A percentile compares a stretch with the other conserved stretches of the same genome.
These are phyloP conservation scores for Montipora cactus DNA, from an alignment of 64 coral and sea anemone species.

Conservation along the genomic window DNA sequence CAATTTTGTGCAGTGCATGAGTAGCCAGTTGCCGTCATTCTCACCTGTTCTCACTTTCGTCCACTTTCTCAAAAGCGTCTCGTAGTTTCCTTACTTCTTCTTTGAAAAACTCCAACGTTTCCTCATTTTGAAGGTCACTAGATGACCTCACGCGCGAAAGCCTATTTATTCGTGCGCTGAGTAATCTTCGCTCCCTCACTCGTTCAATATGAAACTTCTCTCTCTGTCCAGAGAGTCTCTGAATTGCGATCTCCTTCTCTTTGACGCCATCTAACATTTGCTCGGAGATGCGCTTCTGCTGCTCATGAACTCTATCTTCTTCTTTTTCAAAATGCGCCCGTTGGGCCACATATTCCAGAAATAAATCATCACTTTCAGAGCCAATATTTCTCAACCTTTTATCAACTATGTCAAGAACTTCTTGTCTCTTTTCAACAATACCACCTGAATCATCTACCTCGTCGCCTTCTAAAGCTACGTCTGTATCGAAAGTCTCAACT, in stretches of 20 bases:
- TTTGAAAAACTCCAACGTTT: slow-evolving; percentile 77
- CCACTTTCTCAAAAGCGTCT: slow-evolving; percentile 86
- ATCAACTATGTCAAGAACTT: slow-evolving; percentile 76
- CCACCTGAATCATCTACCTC: background rate
- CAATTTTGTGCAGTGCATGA: no score
- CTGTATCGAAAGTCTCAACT: slow-evolving; percentile 14
- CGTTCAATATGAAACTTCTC: slow-evolving; percentile 85
- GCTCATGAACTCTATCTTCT: slow-evolving; percentile 86
- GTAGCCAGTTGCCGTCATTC: no score
- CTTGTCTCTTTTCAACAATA: slow-evolving; percentile 37
- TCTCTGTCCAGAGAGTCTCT: slow-evolving; percentile 68
- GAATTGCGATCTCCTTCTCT: slow-evolving; percentile 79
- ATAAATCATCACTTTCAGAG: slow-evolving; percentile 39
- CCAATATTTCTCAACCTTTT: slow-evolving; percentile 61
- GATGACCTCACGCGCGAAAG: slow-evolving; percentile 69
- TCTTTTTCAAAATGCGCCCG: slow-evolving; percentile 80
- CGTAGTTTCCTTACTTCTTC: slow-evolving; percentile 83
- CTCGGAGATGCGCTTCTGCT: slow-evolving; percentile 82
- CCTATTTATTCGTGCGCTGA: slow-evolving; percentile 68
- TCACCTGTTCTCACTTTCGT: slow-evolving; percentile 77
- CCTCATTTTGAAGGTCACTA: slow-evolving; percentile 86
- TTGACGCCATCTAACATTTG: slow-evolving; percentile 71
- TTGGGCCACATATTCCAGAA: slow-evolving; percentile 72
- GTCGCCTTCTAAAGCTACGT: background rate
- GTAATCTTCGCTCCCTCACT: slow-evolving; percentile 68